These are phyloP conservation scores for Andinoacara biseriatus DNA, from an alignment of 2,113 vertebrate genomes.

Conservation along the genomic window DNA sequence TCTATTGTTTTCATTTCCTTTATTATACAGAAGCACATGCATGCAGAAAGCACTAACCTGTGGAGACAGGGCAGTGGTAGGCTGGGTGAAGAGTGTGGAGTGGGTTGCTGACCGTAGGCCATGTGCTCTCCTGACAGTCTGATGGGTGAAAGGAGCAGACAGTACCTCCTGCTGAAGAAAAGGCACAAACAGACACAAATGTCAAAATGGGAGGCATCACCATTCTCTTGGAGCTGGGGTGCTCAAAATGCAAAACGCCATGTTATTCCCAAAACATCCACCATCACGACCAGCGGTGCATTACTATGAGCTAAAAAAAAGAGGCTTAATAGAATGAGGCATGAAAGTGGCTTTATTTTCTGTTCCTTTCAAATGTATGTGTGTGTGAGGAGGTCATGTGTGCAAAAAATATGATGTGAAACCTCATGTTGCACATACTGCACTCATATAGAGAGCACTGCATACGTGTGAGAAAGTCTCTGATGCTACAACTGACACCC, in stretches of 20 bases:
- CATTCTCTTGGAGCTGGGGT: not conserved
- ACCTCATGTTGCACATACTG: not conserved
- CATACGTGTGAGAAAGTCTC: not conserved
- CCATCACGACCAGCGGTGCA: not conserved
- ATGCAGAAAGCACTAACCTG: slow-evolving; percentile 60
- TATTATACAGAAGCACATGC: not conserved
- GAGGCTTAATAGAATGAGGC: slow-evolving; percentile 59
- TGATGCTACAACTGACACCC: slow-evolving; percentile 27
- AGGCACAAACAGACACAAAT: slow-evolving; percentile 36
- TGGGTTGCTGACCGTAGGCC: slow-evolving; percentile 75
- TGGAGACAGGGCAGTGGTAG: slow-evolving; percentile 74
- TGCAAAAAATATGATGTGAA: slow-evolving; percentile 2
- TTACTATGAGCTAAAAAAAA: slow-evolving; percentile 7
- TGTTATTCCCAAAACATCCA: slow-evolving; percentile 4
- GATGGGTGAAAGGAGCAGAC: slow-evolving; percentile 74
- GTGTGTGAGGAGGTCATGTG: no score
- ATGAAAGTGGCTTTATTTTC: slow-evolving; percentile 55
- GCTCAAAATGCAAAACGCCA: not conserved
- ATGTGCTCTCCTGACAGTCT: slow-evolving; percentile 82
- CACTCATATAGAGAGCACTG: not conserved
- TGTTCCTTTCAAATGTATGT: slow-evolving; percentile 1
- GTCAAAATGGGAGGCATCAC: not conserved
- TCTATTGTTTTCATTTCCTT: slow-evolving; percentile 7
- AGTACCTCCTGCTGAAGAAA: slow-evolving; percentile 70
- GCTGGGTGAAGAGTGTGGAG: slow-evolving; percentile 77